Base-by-base conservation (phyloP, 1,140 invertebrate species). In the Cecropterus lyciades region DNA sequence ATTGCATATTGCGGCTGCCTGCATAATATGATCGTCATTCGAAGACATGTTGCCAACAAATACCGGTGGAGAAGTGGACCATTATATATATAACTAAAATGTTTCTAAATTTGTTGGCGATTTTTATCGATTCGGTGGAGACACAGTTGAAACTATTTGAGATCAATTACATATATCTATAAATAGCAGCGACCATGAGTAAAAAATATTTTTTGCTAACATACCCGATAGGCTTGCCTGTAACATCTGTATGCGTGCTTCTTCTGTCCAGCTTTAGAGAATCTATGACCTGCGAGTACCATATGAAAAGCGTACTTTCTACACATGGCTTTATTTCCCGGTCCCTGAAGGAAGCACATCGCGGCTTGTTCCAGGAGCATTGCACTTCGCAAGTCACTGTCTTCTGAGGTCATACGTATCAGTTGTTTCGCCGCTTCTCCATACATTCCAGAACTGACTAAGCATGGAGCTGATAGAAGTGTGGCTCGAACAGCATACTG, bases 271-370 rank as follows among this genome's bases (percentile, higher is more conserved):
- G 98, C 97, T 89, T 99, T 99, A 3, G 96, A 96, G 87, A 95
- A 99, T 62, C 98, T 93, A 89, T 99, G 97, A 3, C 98, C 98
- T 49, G 98, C 97, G 11, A 99, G 92, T 14, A 99, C 98, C 93
- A 98, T 96, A 81, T 99, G 98, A 87, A 99, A 99, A n/a, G 98
- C 97, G 89, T 98, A 99, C 89, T 99, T 99, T 48, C 98, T 93
- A 66, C 96, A 94, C 95, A 98, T 97, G 4, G 88, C 80, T 46
- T 80, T 85, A 11, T 95, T 94, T 1, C 95, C 94, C 43, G 95
- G 95, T 1, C 93, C 92, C 3, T 93, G 94, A 17, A 99, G 93
- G 84, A 98, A 99, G 84, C 98, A 99, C 82, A 98, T 97, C 0
- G 98, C 96, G 0, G 98, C 98, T 92, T 99, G 98, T 92, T 99